Evolutionary conservation across 2,888 invertebrate genomes (phyloP), one percentile per base, ranked within the genome.

Genomic region (Ischnus inquisitorius): DNA sequence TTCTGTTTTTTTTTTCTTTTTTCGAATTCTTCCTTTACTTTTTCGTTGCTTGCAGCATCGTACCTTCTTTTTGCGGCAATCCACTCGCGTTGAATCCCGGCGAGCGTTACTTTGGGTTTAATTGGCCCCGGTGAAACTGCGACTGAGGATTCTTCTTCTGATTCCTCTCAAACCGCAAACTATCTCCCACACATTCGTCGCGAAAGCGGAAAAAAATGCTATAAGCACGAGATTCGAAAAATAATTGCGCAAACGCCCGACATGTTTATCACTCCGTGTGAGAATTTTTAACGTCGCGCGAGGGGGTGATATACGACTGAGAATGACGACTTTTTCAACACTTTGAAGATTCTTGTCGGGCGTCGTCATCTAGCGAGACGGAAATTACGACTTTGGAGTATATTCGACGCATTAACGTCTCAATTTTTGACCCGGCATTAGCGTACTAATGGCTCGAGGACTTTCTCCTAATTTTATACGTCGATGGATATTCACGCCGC

Each of bases 401-500:
- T 25, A n/a, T 28, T 19, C 43, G 48, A 69, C 79, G 28, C 76
- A 10, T 43, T 72, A 12, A 34, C 60, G 46, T 80, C 77, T 80
- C 64, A 48, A 74, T 83, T 80, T 80, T 48, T 12, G 64, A 25
- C 65, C 22, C 19, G 51, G 25, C 65, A 83, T 83, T 65, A 65
- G 75, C 57, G 41, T 5, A 48, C 69, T 75, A 83, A 79, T 75
- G 74, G 54, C 19, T n/a, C 65, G 16, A 16, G 1, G 46, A 72
- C 46, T 57, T 57, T 78, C 57, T 68, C 54, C 68, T 78, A 84
- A 84, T 81, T 84, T 81, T 10, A 79, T 67, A 67, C 64, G 76
- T 64, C 80, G 25, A 67, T 60, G 75, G 75, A 60, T 74, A 54
- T 80, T 75, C 71, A 76, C 68, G 62, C 28, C n/a, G 19, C 14